Evolutionary conservation across 2,113 vertebrate species (phyloP), one percentile per base, ranked within the genome.

Genomic region (Pyxicephalus adspersus): DNA sequence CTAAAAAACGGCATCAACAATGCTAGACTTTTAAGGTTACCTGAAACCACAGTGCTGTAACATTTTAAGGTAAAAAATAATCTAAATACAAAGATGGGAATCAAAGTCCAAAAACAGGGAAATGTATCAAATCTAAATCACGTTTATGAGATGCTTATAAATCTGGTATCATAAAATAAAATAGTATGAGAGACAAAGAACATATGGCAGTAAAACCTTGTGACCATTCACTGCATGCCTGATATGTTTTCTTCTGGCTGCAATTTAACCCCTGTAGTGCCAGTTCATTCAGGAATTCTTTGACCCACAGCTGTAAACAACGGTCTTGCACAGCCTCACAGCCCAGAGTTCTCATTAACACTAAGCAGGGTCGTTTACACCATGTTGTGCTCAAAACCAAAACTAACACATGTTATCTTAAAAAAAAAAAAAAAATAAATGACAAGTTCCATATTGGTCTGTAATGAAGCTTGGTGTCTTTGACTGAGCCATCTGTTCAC

Each of bases 381-480:
- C 79, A 66, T 81, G 79, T 81, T 81, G 79, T 74, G 79, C 79
- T 81, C 65, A 61, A 72, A 74, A 74, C 79, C 70, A 74, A 81
- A 72, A 73, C 79, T 74, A 81, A 81, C 79, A 81, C 79, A 74
- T 81, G 68, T 81, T 81, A 74, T 81, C 68, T 28, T 38, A 64
- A 60, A 55, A 38, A 64, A 45, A n/a, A 67, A 64, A 28, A 64
- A 29, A 25, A 45, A 66, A 72, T 34, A 81, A 81, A 81, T 81
- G 70, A 81, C 70, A 81, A 81, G 79, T 81, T 81, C 68, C 79
- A 81, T 81, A 81, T 81, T 81, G 79, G 79, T 81, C 67, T 64
- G 79, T 81, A 81, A 81, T 74, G 70, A 81, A 81, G 79, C 79
- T 81, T 58, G 79, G 79, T 81, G 79, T 81, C 61, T 81, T 72